Base-by-base conservation (phyloP, 2,797 vertebrate species). In the Benthosema pterotum region DNA sequence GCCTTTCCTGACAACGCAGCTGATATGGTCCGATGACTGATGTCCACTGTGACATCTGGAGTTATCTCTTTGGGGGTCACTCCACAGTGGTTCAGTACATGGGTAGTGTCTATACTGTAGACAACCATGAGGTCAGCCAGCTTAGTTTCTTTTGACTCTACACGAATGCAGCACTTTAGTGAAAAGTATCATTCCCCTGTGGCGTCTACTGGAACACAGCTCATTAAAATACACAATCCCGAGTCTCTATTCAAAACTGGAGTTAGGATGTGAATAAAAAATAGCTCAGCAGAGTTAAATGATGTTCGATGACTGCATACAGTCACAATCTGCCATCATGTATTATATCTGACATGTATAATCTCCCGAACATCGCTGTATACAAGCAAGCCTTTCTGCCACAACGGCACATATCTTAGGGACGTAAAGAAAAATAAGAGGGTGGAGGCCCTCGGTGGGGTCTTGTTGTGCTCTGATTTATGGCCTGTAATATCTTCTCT, bases 401-500 rank as follows among this genome's bases (percentile, higher is more conserved):
- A 67, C 69, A 55, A 16, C 46, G 65, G n/a, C 25, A 58, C 61
- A 67, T 69, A 69, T 60, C 66, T 59, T 61, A 63, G 17, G 18
- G 61, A 65, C 54, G 62, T 58, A 61, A 56, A 65, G 63, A 18
- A 56, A 79, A 80, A 89, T 69, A 76, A 80, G 32, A 38, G 32
- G 28, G 28, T 7, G 28, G 28, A 80, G 50, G 75, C 77, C 63
- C 57, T 63, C 75, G 67, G 69, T 63, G 63, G 75, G 80, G 67
- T 75, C 82, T 77, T 57, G 78, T 87, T 86, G 65, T 67, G 71
- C 63, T 32, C 82, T 87, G 82, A 89, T 90, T 90, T 88, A 91
- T 55, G 51, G 71, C 70, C 77, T 78, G 75, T 81, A 88, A 91
- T 85, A 88, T 89, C 82, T 79, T 61, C 78, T 71, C 61, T 56